Conservation (phyloP, 2,113 vertebrate genomes). For the Dipodomys stephensi region DNA sequence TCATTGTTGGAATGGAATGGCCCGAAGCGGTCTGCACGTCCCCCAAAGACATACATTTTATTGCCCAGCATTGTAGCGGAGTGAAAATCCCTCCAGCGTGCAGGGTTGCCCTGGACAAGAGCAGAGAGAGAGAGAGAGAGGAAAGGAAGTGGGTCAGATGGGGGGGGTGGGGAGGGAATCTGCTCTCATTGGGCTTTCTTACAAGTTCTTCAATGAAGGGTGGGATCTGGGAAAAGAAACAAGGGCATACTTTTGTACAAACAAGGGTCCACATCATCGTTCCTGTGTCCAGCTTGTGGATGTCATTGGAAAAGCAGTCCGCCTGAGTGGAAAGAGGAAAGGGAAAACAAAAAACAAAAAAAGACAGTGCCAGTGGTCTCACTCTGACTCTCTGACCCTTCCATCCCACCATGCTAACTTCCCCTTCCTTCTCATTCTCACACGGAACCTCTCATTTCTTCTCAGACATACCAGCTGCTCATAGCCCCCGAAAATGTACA, state of each 20-base stretch:
- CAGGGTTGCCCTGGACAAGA: constrained; percentile 91
- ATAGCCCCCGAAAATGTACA: constrained; percentile 99
- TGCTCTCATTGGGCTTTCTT: background rate
- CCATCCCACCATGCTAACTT: background rate
- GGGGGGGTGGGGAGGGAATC: background rate
- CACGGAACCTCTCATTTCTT: background rate
- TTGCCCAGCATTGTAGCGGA: constrained; percentile 97
- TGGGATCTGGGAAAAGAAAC: background rate
- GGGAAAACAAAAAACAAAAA: background rate
- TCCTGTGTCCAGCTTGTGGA: constrained; percentile 96
- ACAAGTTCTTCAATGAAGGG: background rate
- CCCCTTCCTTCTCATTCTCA: constrained; percentile 1
- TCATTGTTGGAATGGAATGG: constrained; percentile 99
- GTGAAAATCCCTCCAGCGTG: constrained; percentile 98
- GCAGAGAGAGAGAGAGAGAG: constrained; percentile 17
- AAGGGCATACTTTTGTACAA: constrained; percentile 92
- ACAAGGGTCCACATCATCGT: constrained; percentile 96
- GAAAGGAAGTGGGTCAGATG: background rate
- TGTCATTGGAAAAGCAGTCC: constrained; percentile 99
- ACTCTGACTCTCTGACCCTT: background rate
- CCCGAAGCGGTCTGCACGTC: constrained; percentile 96
- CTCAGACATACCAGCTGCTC: constrained; percentile 95
- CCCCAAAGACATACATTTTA: constrained; percentile 98
- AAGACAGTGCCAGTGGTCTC: background rate
- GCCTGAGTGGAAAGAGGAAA: constrained; percentile 87